Evolutionary conservation across 2,888 invertebrate species (phyloP).

Genomic region (Ecliptopera silaceata): DNA sequence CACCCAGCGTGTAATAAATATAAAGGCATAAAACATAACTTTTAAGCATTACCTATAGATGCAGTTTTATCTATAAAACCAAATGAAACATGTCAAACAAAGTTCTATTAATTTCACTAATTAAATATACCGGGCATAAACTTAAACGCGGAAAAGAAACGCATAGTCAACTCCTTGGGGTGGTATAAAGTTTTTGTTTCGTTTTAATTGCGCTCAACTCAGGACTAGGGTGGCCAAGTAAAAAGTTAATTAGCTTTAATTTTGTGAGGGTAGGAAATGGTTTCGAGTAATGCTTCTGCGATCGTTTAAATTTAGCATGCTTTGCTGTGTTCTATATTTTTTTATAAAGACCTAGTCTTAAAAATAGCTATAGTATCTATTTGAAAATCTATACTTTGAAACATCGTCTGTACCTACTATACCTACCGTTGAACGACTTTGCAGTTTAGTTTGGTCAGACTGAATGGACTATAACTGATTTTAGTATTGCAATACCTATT

Average conservation of each 20-base stretch:
- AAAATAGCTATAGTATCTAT: too few relatives aligned
- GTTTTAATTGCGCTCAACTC: conserved; percentile 65
- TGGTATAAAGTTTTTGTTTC: conserved; percentile 71
- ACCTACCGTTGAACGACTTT: too few relatives aligned
- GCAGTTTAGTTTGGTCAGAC: too few relatives aligned
- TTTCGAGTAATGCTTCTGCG: conserved; percentile 45
- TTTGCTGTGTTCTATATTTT: not conserved
- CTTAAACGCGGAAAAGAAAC: conserved; percentile 29
- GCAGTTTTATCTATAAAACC: not conserved
- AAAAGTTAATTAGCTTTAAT: conserved; percentile 78
- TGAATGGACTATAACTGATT: too few relatives aligned
- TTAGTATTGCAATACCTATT: too few relatives aligned
- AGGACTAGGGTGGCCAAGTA: conserved; percentile 51
- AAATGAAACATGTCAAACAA: conserved; percentile 13
- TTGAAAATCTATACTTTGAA: too few relatives aligned
- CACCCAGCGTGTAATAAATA: too few relatives aligned
- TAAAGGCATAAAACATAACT: too few relatives aligned
- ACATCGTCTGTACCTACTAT: too few relatives aligned
- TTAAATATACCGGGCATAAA: conserved; percentile 34
- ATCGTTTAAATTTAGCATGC: conserved; percentile 25
- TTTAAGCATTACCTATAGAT: too few relatives aligned
- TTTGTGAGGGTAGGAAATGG: conserved; percentile 55
- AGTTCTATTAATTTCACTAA: conserved; percentile 33
- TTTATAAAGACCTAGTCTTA: too few relatives aligned
- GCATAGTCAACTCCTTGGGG: conserved; percentile 59